Conservation (phyloP, 64 coral and sea anemone species). For the Montipora sp. region DNA sequence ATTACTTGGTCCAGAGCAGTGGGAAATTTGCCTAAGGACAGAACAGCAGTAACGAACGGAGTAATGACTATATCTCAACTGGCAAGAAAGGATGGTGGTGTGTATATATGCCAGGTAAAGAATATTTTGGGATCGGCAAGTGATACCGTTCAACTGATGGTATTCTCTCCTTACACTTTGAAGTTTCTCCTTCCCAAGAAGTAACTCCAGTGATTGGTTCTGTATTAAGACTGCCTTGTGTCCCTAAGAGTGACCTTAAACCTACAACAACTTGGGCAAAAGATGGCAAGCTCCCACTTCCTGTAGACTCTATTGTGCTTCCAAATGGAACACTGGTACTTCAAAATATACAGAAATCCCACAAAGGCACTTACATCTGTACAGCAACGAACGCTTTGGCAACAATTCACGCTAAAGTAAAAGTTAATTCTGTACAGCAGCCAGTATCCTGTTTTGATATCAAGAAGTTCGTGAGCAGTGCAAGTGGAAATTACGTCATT, state of each 20-base stretch:
- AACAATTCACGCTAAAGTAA: background rate
- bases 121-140: background rate
- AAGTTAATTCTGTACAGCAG: background rate
- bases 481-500: conserved; percentile 27
- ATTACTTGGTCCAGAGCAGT: conserved; percentile 35
- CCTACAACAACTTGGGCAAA: background rate
- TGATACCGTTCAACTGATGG: background rate
- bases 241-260: background rate
- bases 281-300: background rate
- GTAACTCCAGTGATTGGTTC: background rate
- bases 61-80: background rate
- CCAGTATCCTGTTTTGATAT: background rate
- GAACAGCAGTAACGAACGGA: background rate
- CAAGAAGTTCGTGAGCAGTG: background rate
- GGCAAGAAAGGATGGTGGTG: background rate
- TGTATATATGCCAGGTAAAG: conserved; percentile 7
- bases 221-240: background rate
- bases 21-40: background rate
- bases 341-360: background rate
- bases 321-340: conserved; percentile 10
- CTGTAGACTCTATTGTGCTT: background rate
- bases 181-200: background rate
- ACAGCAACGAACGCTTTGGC: background rate
- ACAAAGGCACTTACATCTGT: background rate
- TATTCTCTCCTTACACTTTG: background rate